These are phyloP conservation scores for Chiloscyllium plagiosum DNA, from an alignment of 2,113 vertebrate genomes.

Conservation along the genomic window DNA sequence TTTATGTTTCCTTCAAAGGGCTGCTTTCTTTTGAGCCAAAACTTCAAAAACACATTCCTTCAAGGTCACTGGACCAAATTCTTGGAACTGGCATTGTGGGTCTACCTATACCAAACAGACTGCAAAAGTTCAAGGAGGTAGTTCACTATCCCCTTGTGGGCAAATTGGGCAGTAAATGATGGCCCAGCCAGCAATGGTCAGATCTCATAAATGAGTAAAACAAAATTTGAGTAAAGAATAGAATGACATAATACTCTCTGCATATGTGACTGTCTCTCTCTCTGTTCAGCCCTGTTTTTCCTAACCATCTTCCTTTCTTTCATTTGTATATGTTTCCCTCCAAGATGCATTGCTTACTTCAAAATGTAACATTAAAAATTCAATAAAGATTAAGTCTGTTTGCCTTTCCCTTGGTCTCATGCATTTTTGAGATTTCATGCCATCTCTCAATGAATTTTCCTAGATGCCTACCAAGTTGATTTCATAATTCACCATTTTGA, in stretches of 20 bases:
- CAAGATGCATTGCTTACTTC: background rate
- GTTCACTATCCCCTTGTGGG: too few relatives aligned
- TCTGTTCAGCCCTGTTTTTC: background rate
- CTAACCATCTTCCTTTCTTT: background rate
- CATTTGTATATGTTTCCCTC: background rate
- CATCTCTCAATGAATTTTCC: background rate
- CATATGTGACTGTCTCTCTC: background rate
- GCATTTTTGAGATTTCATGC: background rate
- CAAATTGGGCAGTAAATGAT: too few relatives aligned
- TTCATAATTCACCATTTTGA: background rate
- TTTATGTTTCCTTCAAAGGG: background rate
- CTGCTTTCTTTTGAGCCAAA: background rate
- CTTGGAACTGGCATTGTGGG: too few relatives aligned
- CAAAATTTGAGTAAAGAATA: background rate
- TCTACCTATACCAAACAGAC: too few relatives aligned
- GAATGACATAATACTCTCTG: background rate
- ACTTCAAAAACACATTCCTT: background rate
- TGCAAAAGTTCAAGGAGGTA: too few relatives aligned
- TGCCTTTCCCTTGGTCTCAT: background rate
- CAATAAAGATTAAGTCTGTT: background rate
- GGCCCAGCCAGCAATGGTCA: too few relatives aligned
- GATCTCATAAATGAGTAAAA: too few relatives aligned
- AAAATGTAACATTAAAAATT: background rate
- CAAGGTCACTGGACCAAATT: too few relatives aligned
- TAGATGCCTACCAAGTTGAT: background rate